Evolutionary conservation across 2,113 vertebrate genomes (phyloP).

Genomic region (Lampris megalopsis): DNA sequence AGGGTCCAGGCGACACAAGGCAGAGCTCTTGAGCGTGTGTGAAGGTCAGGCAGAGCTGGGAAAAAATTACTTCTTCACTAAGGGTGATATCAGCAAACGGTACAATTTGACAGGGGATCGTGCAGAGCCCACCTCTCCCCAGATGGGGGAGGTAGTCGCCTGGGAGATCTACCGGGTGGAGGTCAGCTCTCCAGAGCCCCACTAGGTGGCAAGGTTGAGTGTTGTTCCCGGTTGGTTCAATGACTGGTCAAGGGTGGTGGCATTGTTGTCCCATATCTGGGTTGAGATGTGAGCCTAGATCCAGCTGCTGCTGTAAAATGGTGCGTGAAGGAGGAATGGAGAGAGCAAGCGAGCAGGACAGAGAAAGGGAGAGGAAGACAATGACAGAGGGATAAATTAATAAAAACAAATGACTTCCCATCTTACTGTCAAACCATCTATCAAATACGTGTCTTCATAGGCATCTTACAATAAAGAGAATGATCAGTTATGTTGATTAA

Average conservation of each 20-base stretch:
- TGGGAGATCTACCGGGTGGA: conserved; percentile 74
- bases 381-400: neutral
- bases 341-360: neutral
- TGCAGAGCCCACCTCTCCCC: conserved; percentile 76
- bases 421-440: neutral
- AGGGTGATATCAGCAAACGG: neutral
- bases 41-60: conserved; percentile 37
- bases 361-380: conserved; percentile 15
- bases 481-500: neutral
- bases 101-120: conserved; percentile 13
- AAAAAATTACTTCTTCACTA: conserved; percentile 3
- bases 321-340: conserved; percentile 8
- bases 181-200: conserved; percentile 58
- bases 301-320: conserved; percentile 67
- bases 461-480: neutral
- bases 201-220: conserved; percentile 71
- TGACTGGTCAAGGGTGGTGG: conserved; percentile 71
- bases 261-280: conserved; percentile 34
- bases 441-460: conserved; percentile 23
- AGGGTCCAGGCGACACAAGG: conserved; percentile 62
- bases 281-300: conserved; percentile 57
- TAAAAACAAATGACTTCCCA: conserved; percentile 17
- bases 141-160: conserved; percentile 78
- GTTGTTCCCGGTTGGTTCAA: conserved; percentile 67
- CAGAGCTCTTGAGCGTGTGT: conserved; percentile 71